phyloP scores from a whole-genome alignment of 2,888 invertebrate species.

The Odontothrips loti region DNA sequence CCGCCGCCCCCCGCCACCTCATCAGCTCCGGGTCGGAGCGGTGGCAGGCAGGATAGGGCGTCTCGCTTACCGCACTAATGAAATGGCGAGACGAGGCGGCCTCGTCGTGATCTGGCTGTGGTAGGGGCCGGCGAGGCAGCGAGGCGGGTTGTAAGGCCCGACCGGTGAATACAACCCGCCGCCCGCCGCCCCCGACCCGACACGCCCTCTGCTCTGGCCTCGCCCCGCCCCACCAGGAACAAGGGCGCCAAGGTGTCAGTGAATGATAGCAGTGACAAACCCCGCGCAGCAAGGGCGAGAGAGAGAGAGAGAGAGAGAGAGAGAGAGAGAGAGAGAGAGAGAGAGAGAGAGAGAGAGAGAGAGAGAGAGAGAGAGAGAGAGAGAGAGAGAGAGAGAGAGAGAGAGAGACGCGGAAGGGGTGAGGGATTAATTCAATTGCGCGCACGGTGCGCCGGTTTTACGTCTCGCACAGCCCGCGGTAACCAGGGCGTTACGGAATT shows the following conservation, averaged over 20 bases:
- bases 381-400: background rate
- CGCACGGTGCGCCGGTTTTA: background rate
- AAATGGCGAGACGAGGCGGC: constrained; percentile 4
- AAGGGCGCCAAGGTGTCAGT: background rate
- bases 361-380: no score
- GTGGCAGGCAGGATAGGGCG: background rate
- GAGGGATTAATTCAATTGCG: background rate
- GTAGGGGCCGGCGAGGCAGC: background rate
- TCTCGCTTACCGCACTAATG: constrained; percentile 26
- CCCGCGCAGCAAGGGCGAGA: background rate
- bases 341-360: no score
- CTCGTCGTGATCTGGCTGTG: background rate
- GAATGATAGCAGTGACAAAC: background rate
- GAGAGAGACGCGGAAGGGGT: background rate
- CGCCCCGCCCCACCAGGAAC: background rate
- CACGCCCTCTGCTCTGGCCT: background rate
- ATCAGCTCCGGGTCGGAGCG: background rate
- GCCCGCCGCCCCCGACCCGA: background rate
- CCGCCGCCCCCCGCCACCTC: constrained; percentile 2
- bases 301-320: background rate
- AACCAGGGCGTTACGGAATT: no score
- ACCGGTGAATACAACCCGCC: background rate
- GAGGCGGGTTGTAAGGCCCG: background rate
- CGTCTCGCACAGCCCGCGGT: background rate
- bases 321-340: no score